phyloP scores from a whole-genome alignment of 2,888 invertebrate species.

The Drosophila affinis region DNA sequence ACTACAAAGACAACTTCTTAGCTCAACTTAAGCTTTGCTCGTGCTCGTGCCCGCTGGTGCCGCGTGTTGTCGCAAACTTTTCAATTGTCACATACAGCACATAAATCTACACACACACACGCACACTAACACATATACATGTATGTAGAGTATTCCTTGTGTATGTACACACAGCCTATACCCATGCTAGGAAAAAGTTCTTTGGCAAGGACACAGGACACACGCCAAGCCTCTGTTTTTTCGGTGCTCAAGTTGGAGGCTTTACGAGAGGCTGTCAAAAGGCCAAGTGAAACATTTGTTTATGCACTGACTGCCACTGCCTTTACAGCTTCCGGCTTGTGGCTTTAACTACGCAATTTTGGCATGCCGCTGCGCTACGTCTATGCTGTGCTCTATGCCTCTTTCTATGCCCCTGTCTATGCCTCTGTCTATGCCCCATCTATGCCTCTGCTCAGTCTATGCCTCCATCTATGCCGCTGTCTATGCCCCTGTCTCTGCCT shows the following conservation, averaged over 20 bases:
- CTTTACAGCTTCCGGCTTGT: slow-evolving; percentile 65
- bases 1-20: slow-evolving; percentile 22
- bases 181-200: slow-evolving; percentile 62
- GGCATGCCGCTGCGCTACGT: slow-evolving; percentile 25
- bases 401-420: too few relatives aligned
- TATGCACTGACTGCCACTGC: slow-evolving; percentile 48
- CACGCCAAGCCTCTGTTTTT: slow-evolving; percentile 43
- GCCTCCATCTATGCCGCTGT: too few relatives aligned
- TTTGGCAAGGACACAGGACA: slow-evolving; percentile 36
- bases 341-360: slow-evolving; percentile 48
- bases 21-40: slow-evolving; percentile 13
- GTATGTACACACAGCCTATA: slow-evolving; percentile 54
- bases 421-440: too few relatives aligned
- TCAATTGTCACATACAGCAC: slow-evolving; percentile 62
- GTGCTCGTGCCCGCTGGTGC: slow-evolving; percentile 10
- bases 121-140: slow-evolving; percentile 15
- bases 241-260: slow-evolving; percentile 24
- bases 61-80: slow-evolving; percentile 41
- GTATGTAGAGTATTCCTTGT: not conserved
- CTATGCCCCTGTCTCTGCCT: too few relatives aligned
- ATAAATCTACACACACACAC: slow-evolving; percentile 55
- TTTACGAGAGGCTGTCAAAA: slow-evolving; percentile 52
- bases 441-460: too few relatives aligned
- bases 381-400: too few relatives aligned
- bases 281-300: slow-evolving; percentile 70